Evolutionary conservation across 2,888 invertebrate genomes (phyloP).

Genomic region (Lochmaea capreae): DNA sequence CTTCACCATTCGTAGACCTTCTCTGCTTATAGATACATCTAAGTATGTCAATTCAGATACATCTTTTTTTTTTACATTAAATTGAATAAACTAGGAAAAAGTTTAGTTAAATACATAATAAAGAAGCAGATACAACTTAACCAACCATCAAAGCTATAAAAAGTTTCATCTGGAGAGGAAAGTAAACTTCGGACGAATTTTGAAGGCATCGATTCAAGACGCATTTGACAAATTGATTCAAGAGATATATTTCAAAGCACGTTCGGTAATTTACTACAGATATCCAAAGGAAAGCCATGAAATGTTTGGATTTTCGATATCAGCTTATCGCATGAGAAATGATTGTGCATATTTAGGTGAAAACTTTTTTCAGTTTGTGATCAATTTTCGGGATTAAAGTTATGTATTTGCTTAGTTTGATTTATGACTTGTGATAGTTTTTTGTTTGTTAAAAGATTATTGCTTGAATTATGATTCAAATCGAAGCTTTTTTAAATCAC

Average conservation of each 20-base stretch:
- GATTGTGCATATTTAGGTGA: conserved; percentile 33
- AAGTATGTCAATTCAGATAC: not conserved
- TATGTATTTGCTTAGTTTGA: not conserved
- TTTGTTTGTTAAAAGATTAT: not conserved
- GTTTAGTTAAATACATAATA: conserved; percentile 14
- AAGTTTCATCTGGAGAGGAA: conserved; percentile 30
- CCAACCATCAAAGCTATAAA: conserved; percentile 25
- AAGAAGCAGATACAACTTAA: conserved; percentile 28
- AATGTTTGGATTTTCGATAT: conserved; percentile 29
- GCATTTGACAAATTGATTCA: conserved; percentile 37
- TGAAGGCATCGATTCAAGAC: conserved; percentile 25
- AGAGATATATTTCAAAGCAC: conserved; percentile 36
- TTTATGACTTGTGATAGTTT: not conserved
- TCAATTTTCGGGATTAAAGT: conserved; percentile 16
- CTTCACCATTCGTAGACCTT: no score
- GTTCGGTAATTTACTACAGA: conserved; percentile 32
- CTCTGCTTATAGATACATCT: not conserved
- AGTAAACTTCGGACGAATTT: conserved; percentile 32
- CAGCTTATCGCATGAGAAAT: conserved; percentile 30
- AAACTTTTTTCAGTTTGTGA: conserved; percentile 19
- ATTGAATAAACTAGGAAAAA: conserved; percentile 11
- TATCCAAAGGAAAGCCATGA: conserved; percentile 13
- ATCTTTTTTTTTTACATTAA: not conserved
- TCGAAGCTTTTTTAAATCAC: no score
- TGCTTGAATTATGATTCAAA: no score